Percentiles rank a stretch among this genome's conserved stretches.
Evolutionary conservation across 1,140 invertebrate species (phyloP).

Genomic region (Platyura marginata): DNA sequence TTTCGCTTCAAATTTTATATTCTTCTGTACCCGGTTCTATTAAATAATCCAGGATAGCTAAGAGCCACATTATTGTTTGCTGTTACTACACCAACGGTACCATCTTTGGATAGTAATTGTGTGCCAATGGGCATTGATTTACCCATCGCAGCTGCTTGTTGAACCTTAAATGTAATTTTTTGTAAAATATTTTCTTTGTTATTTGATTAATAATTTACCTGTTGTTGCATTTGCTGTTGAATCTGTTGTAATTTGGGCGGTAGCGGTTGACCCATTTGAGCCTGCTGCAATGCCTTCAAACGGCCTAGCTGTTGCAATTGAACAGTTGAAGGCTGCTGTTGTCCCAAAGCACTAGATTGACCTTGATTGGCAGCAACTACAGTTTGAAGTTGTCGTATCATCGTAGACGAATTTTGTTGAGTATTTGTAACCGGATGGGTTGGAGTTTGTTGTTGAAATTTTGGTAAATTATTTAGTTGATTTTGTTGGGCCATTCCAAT

Average conservation of each 20-base stretch:
- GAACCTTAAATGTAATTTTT: too few species aligned
- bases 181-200: not conserved
- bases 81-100: constrained; percentile 31
- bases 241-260: constrained; percentile 15
- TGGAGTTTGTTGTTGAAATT: constrained; percentile 5
- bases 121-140: constrained; percentile 31
- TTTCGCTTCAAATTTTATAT: too few species aligned
- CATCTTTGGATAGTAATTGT: constrained; percentile 29
- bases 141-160: constrained; percentile 31
- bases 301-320: not conserved
- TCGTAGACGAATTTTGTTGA: too few species aligned
- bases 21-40: constrained; percentile 8
- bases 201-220: constrained; percentile 12
- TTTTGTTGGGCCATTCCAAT: not conserved
- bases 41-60: constrained; percentile 30
- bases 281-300: not conserved
- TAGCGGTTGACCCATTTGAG: constrained; percentile 3
- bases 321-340: too few species aligned
- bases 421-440: too few species aligned
- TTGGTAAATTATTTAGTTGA: not conserved
- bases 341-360: too few species aligned
- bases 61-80: constrained; percentile 33
- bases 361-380: not conserved
- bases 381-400: not conserved
- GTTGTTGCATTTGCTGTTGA: constrained; percentile 24